Evolutionary conservation across 2,113 vertebrate species (phyloP), one percentile per base, ranked within the genome.

Genomic region (Hypocryptadius cinnamomeus): DNA sequence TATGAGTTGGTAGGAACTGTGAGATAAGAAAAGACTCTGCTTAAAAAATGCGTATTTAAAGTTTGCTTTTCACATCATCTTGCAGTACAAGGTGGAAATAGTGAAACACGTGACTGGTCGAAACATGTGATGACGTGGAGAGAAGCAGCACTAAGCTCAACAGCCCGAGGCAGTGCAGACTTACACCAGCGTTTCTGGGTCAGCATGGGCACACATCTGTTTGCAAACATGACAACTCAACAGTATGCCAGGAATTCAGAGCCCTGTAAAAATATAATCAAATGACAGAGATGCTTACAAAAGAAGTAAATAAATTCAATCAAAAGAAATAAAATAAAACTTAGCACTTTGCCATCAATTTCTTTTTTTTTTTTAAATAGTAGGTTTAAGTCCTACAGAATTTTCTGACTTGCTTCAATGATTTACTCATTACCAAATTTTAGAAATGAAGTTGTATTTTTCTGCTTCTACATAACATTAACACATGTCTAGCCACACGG

Each of bases 41-140:
- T 53, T 80, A 15, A 57, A 44, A 92, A 65, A 3, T 0, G 0
- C 5, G 3, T 33, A 12, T 54, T 60, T 87, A 18, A 82, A 94
- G 39, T 82, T 60, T 59, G 4, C 3, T 89, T 83, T 80, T 60
- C 42, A 18, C 13, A 42, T 79, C 18, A 12, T 14, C 39, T 76
- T 73, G 51, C 35, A 48, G n/a, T 48, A 10, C 8, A 18, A 47
- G 19, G 13, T 80, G 14, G 16, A 77, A 78, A 50, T 12, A 30
- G 37, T 53, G 23, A 31, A 65, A 48, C 22, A 21, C 0, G 2
- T 2, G 8, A 59, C 42, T 45, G 31, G 14, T 3, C 0, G 5
- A 79, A 89, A 35, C 22, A 44, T 27, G 17, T 42, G 63, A 47
- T 56, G 59, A 30, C 6, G 15, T 6, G 16, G 31, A 51, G 44